phyloP scores from a whole-genome alignment of 2,888 invertebrate genomes.

The Schrankia costaestrigalis region DNA sequence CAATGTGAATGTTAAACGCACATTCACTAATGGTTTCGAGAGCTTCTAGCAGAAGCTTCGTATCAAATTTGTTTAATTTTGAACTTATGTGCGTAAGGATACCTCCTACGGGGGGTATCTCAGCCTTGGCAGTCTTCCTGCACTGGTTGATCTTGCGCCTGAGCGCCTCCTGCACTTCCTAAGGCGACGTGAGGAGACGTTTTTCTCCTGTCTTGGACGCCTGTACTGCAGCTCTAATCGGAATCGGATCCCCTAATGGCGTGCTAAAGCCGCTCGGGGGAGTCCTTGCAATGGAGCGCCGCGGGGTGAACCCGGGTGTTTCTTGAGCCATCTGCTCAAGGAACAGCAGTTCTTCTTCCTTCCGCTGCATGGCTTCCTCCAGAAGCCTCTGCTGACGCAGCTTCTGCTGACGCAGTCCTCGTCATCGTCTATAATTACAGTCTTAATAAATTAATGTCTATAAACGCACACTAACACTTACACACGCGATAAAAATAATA shows the following conservation, averaged over 20 bases:
- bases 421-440: background rate
- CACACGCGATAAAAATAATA: too few species aligned
- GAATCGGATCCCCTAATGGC: too few species aligned
- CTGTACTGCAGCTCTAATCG: background rate
- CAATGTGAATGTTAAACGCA: too few species aligned
- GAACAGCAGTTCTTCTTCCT: background rate
- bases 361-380: background rate
- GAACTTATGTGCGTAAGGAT: background rate
- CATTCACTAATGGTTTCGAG: too few species aligned
- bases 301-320: background rate
- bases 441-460: background rate
- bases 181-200: conserved; percentile 1
- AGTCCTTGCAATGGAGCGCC: background rate
- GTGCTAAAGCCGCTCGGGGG: background rate
- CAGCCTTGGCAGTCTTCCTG: background rate
- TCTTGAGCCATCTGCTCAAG: background rate
- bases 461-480: too few species aligned
- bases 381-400: background rate
- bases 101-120: background rate
- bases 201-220: background rate
- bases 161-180: conserved; percentile 2
- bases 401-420: background rate
- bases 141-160: background rate
- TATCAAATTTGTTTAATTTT: too few species aligned
- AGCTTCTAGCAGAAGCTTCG: background rate